phyloP scores from a whole-genome alignment of 2,797 vertebrate species.

The Megaceryle alcyon region DNA sequence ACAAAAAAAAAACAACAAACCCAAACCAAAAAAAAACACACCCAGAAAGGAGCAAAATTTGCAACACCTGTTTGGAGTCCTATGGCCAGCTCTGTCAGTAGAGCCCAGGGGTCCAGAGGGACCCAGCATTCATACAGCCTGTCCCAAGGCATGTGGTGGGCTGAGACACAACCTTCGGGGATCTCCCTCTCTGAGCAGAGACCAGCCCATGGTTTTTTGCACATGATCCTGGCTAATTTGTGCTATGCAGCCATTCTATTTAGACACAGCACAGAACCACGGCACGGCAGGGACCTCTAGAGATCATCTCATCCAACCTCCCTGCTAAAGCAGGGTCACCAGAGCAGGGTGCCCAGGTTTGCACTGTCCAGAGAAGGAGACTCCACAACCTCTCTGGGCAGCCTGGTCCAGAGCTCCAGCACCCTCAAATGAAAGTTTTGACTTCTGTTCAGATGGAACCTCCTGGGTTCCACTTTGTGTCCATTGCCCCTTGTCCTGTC shows the following conservation, averaged over 20 bases:
- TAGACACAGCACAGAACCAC: background rate
- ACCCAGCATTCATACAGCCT: background rate
- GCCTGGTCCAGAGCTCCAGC: background rate
- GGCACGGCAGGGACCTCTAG: background rate
- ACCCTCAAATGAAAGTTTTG: background rate
- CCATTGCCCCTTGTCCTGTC: background rate
- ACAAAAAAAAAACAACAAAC: too few species aligned
- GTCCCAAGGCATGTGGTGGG: background rate
- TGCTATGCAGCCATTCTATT: background rate
- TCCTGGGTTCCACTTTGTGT: background rate
- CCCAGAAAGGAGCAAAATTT: background rate
- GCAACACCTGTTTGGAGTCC: constrained; percentile 1
- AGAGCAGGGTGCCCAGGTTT: background rate
- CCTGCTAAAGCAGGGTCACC: background rate
- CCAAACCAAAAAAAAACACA: too few species aligned
- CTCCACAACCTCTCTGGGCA: background rate
- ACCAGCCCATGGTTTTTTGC: background rate
- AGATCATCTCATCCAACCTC: background rate
- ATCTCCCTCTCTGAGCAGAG: background rate
- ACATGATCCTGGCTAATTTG: background rate
- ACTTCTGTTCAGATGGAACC: background rate
- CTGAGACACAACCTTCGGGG: background rate
- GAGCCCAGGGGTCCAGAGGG: constrained; percentile 43
- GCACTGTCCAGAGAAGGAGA: background rate
- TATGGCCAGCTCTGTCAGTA: background rate